Percentiles rank a stretch among this genome's conserved stretches.
phyloP scores from a whole-genome alignment of 2,888 invertebrate genomes.

The Drosophila hawaiiensis region DNA sequence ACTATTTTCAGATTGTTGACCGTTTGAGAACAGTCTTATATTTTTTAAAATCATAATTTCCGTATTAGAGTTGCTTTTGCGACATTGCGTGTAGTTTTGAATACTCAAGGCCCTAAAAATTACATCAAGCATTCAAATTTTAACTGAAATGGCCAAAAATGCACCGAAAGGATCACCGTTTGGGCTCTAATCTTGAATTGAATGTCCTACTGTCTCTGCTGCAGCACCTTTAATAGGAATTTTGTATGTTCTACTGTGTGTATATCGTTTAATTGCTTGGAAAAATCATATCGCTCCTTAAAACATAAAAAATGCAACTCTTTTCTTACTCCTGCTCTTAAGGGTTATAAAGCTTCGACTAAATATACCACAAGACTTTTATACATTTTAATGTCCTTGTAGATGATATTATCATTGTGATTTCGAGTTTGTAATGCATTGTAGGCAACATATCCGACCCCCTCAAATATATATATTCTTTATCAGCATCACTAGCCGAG shows the following conservation, averaged over 20 bases:
- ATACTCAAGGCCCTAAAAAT: background rate
- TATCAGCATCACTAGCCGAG: background rate
- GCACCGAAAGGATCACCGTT: slow-evolving; percentile 20
- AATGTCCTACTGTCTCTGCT: slow-evolving; percentile 1
- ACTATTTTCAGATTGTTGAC: background rate
- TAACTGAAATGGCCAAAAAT: slow-evolving; percentile 15
- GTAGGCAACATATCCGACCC: background rate
- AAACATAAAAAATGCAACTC: background rate
- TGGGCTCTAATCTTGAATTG: slow-evolving; percentile 15
- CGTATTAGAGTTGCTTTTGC: background rate
- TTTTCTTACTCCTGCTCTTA: background rate
- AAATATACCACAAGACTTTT: background rate
- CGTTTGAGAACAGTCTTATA: background rate
- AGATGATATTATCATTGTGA: background rate
- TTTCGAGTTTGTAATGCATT: background rate
- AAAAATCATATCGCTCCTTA: background rate
- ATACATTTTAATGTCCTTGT: background rate
- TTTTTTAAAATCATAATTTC: too few species aligned
- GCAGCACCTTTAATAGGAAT: slow-evolving; percentile 10
- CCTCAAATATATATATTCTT: background rate
- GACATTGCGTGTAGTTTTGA: background rate
- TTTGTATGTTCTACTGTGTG: background rate
- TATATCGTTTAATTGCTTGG: background rate
- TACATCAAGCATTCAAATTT: background rate
- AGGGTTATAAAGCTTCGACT: background rate